Evolutionary conservation across 2,797 vertebrate genomes (phyloP).

Genomic region (Numenius phaeopus): DNA sequence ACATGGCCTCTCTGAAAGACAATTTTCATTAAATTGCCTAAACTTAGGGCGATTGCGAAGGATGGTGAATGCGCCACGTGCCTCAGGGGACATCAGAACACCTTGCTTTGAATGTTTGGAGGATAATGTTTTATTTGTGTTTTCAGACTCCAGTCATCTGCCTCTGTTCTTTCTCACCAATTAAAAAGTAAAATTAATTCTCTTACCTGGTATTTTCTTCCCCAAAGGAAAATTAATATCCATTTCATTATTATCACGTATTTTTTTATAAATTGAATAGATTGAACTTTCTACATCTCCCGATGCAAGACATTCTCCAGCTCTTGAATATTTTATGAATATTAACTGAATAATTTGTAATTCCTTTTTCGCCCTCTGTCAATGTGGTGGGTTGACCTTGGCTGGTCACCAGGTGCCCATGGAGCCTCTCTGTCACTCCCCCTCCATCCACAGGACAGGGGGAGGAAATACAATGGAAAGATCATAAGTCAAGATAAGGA

Average conservation of each 20-base stretch:
- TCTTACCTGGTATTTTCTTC: background rate
- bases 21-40: background rate
- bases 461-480: background rate
- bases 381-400: background rate
- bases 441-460: background rate
- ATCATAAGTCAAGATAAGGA: too few species aligned
- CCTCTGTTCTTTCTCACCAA: background rate
- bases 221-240: background rate
- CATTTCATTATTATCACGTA: fast-evolving
- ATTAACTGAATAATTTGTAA: background rate
- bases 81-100: fast-evolving
- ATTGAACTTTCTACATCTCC: background rate
- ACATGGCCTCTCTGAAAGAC: fast-evolving
- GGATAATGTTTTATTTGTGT: fast-evolving
- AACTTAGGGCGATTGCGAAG: fast-evolving
- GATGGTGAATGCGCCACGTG: fast-evolving
- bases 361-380: background rate
- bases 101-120: fast-evolving
- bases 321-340: background rate
- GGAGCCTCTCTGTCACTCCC: background rate
- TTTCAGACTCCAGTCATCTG: background rate
- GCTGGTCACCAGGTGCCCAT: background rate
- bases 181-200: background rate
- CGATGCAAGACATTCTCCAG: background rate
- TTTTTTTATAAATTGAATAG: background rate